A percentile compares a stretch with the other conserved stretches of the same genome.
Conservation (phyloP, 1,140 invertebrate genomes). For the Temnothorax nylanderi region DNA sequence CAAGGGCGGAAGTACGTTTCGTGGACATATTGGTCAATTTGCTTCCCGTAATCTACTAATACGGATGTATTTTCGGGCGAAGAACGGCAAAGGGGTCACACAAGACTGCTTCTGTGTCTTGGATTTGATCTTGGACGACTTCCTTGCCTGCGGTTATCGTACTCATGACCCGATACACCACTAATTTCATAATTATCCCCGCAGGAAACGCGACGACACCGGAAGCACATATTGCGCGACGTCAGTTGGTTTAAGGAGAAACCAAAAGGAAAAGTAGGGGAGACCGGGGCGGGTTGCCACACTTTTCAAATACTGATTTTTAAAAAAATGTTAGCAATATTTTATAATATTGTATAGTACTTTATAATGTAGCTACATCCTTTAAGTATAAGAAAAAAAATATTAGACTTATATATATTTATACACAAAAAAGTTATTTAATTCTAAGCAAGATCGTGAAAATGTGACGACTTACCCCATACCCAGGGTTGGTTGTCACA, state of each 20-base stretch:
- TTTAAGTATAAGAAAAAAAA: no score
- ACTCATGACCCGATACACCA: slow-evolving; percentile 68
- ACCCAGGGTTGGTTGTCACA: no score
- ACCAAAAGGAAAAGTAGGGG: background rate
- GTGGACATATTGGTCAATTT: slow-evolving; percentile 52
- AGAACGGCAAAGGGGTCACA: slow-evolving; percentile 64
- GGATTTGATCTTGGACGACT: slow-evolving; percentile 67
- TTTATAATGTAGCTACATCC: no score
- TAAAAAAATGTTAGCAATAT: no score
- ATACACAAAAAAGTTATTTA: no score
- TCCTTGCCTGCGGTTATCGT: slow-evolving; percentile 70
- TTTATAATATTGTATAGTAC: no score
- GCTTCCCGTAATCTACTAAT: slow-evolving; percentile 56
- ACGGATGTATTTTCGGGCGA: slow-evolving; percentile 41
- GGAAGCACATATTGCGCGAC: slow-evolving; percentile 57
- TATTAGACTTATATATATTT: no score
- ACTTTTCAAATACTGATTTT: no score
- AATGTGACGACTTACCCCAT: no score
- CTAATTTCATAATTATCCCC: slow-evolving; percentile 72
- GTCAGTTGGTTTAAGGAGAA: slow-evolving; percentile 44
- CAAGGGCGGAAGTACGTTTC: slow-evolving; percentile 32
- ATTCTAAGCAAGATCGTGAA: no score
- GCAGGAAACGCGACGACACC: slow-evolving; percentile 51
- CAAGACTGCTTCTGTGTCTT: slow-evolving; percentile 59
- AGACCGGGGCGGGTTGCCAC: no score